These are phyloP conservation scores for Caerostris extrusa DNA, from an alignment of 1,140 invertebrate species.

Conservation along the genomic window DNA sequence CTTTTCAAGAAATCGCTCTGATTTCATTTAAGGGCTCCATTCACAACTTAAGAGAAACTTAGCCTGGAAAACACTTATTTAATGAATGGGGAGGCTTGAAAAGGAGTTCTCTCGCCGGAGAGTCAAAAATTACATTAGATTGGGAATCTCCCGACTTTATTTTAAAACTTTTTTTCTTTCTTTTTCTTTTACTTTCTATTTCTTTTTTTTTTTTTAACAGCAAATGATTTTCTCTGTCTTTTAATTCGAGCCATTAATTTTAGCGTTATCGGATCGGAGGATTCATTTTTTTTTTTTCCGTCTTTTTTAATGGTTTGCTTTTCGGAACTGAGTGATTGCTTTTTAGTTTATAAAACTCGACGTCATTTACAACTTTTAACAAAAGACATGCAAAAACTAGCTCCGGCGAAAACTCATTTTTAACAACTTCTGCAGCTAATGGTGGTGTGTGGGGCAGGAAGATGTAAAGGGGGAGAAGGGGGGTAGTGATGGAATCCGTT, in stretches of 20 bases:
- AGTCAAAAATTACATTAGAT: slow-evolving; percentile 76
- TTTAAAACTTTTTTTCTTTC: slow-evolving; percentile 42
- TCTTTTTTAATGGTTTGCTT: slow-evolving; percentile 7
- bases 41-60: slow-evolving; percentile 66
- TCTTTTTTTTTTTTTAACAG: neutral
- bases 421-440: slow-evolving; percentile 76
- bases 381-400: slow-evolving; percentile 67
- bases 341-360: slow-evolving; percentile 76
- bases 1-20: slow-evolving; percentile 74
- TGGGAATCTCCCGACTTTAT: slow-evolving; percentile 59
- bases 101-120: neutral
- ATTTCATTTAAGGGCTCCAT: slow-evolving; percentile 74
- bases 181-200: neutral
- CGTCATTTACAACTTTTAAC: slow-evolving; percentile 77
- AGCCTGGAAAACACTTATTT: slow-evolving; percentile 63
- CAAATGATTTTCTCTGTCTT: slow-evolving; percentile 54
- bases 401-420: slow-evolving; percentile 71
- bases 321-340: slow-evolving; percentile 60
- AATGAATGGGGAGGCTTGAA: slow-evolving; percentile 43
- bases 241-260: slow-evolving; percentile 74
- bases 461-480: neutral
- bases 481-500: slow-evolving; percentile 16
- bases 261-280: slow-evolving; percentile 20
- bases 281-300: neutral
- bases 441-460: slow-evolving; percentile 43